Percentiles rank a stretch among this genome's conserved stretches.
Conservation (phyloP, 2,888 invertebrate species). For the Troides helena region DNA sequence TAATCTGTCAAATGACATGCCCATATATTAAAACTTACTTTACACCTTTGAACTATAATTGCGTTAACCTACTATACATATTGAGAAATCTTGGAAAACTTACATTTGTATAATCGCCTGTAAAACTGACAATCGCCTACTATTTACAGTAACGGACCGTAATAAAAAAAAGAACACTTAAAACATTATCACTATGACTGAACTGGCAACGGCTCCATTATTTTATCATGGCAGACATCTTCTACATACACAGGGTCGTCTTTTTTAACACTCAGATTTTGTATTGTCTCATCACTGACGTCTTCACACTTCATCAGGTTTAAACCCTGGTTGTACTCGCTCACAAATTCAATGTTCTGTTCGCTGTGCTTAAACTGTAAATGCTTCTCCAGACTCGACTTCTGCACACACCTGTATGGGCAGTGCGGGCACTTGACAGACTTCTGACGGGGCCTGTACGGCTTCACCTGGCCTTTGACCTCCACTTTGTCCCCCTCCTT, state of each 20-base stretch:
- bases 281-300: constrained; percentile 41
- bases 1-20: constrained; percentile 26
- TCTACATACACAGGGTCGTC: constrained; percentile 33
- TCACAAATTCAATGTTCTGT: constrained; percentile 28
- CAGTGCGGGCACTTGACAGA: constrained; percentile 69
- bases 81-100: constrained; percentile 25
- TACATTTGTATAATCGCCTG: constrained; percentile 10
- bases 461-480: constrained; percentile 56
- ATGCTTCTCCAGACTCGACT: constrained; percentile 73
- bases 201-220: constrained; percentile 37
- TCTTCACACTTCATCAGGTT: constrained; percentile 39
- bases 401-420: constrained; percentile 68
- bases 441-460: constrained; percentile 68
- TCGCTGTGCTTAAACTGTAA: constrained; percentile 64
- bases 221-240: constrained; percentile 30
- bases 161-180: constrained; percentile 20
- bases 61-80: constrained; percentile 24
- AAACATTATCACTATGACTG: constrained; percentile 41
- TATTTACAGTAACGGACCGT: constrained; percentile 25
- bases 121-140: constrained; percentile 9
- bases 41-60: constrained; percentile 26
- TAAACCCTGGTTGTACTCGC: constrained; percentile 36
- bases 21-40: constrained; percentile 14
- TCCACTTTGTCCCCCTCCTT: constrained; percentile 58
- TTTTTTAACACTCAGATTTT: constrained; percentile 47